Base-by-base conservation (phyloP, 2,113 vertebrate species). In the Mobula birostris region DNA sequence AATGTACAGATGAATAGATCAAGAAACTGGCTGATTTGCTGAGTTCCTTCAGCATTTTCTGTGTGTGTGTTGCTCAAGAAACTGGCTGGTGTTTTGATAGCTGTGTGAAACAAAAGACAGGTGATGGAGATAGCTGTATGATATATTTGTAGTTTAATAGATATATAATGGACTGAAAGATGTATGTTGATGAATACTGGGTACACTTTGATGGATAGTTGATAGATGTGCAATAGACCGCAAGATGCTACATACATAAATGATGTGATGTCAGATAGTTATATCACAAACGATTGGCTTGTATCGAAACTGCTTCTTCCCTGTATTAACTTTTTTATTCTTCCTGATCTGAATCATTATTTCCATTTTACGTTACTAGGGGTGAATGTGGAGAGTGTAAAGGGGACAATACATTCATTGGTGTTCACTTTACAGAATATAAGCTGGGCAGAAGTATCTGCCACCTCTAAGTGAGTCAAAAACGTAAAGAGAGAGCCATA, bases 161-260 rank as follows among this genome's bases (percentile, higher is more conserved):
- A 93, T 93, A 56, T 27, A 76, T 93, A 93, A 56, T 56, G 61
- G 68, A 40, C 70, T 74, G 91, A 93, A 93, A 93, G 68, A 76
- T 74, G 24, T 56, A 93, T 56, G 36, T 74, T 76, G 36, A 74
- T 48, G 48, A 4, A 66, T 90, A 66, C 15, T 32, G 14, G 85
- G n/a, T 90, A 66, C 32, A 68, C 58, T 90, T 88, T 90, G 29
- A 90, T 66, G 7, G 85, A 66, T 66, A 66, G 17, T 19, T 93
- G 40, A 93, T 72, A 92, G 90, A 74, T 74, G 40, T 15, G 24
- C 40, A 70, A 72, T 24, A 76, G 91, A 40, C 40, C 56, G 70
- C 36, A 56, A 15, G 32, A 92, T 72, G 9, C 36, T 88, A 61
- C 58, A 88, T 63, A 61, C n/a, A 36, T 90, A 90, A 36, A 32